Percentiles rank a stretch among this genome's conserved stretches.
These are phyloP conservation scores for Bergia puertoricense DNA, from an alignment of 92 coral and sea anemone species.

Conservation along the genomic window DNA sequence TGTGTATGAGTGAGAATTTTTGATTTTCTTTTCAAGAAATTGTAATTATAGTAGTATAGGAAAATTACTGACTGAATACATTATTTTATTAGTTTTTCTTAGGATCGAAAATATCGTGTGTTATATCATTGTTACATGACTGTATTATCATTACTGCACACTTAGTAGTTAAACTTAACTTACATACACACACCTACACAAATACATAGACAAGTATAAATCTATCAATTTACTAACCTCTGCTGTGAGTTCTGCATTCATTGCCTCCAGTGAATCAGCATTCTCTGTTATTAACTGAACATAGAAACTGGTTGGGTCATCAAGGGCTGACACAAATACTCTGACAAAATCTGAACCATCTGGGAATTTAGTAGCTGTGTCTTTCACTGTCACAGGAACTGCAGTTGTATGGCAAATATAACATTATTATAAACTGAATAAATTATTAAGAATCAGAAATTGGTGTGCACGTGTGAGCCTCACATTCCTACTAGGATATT, in stretches of 20 bases:
- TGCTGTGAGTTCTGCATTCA: constrained; percentile 70
- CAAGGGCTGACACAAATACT: constrained; percentile 91
- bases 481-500: no score
- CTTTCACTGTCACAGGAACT: neutral
- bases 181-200: neutral
- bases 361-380: constrained; percentile 52
- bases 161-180: no score
- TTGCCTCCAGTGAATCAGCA: constrained; percentile 68
- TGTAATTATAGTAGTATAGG: no score
- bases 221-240: constrained; percentile 20
- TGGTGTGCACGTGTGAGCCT: no score
- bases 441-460: neutral
- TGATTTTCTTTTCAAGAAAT: no score
- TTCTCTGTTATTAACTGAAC: constrained; percentile 78
- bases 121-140: no score
- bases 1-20: no score
- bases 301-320: constrained; percentile 84
- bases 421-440: neutral
- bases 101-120: no score
- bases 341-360: constrained; percentile 73
- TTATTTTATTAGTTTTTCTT: no score
- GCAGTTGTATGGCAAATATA: neutral
- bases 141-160: no score
- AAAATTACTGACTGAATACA: no score
- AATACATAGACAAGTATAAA: neutral